These are phyloP conservation scores for Lates calcarifer DNA, from an alignment of 2,113 vertebrate species.

Conservation along the genomic window DNA sequence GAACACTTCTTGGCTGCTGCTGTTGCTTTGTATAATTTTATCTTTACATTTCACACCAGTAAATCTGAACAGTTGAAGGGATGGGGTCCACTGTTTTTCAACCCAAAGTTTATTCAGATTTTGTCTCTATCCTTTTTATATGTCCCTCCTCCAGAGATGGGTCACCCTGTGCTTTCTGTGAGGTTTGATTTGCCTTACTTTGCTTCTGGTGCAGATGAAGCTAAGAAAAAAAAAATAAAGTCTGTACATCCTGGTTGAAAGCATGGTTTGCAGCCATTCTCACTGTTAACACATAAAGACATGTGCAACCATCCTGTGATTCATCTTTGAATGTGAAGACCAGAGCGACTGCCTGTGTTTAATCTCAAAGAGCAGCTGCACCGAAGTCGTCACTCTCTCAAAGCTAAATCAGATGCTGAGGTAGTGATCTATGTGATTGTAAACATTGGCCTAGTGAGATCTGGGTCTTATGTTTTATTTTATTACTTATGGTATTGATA, in stretches of 20 bases:
- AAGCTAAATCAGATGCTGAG: no score
- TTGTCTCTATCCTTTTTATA: background rate
- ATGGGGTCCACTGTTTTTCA: background rate
- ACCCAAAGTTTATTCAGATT: background rate
- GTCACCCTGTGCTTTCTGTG: background rate
- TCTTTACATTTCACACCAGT: background rate
- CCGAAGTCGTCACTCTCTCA: no score
- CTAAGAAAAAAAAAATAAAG: background rate
- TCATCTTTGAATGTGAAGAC: background rate
- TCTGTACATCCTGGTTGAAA: background rate
- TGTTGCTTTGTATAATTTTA: background rate
- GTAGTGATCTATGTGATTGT: background rate
- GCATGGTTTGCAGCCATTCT: background rate
- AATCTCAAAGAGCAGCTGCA: background rate
- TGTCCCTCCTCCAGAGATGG: background rate
- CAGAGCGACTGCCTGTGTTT: background rate
- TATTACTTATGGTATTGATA: no score
- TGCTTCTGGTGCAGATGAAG: background rate
- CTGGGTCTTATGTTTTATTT: no score
- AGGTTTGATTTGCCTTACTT: background rate
- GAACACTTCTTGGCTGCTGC: background rate
- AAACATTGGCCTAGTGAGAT: background rate
- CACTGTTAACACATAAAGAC: background rate
- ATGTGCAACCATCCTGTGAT: constrained; percentile 36
- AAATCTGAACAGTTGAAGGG: background rate